Evolutionary conservation across 1,140 invertebrate genomes (phyloP), one percentile per base, ranked within the genome.

Genomic region (Cydia fagiglandana): DNA sequence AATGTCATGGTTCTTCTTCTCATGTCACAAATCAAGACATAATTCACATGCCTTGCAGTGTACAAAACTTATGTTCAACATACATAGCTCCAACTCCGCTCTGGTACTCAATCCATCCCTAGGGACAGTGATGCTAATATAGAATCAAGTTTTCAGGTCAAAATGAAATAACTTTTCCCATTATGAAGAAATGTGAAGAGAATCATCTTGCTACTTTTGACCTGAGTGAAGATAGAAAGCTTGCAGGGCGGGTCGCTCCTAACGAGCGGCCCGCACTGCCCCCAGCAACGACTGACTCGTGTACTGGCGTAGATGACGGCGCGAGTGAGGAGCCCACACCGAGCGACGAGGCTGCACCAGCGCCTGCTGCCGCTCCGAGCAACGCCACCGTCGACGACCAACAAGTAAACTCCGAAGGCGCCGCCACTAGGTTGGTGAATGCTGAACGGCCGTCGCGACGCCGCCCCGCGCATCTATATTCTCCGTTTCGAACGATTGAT

Each of bases 71-170:
- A 80, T 82, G 73, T 85, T 81, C 80, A 76, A 70, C 79, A 78
- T 86, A 84, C 81, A 82, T 79, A 81, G 80, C 79, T 80, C 80
- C 75, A 78, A 61, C 74, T 80, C 79, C 76, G 75, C 74, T 79
- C 80, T 84, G 78, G 83, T 82, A 74, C 83, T 83, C 81, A 82
- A 84, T 84, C 28, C 50, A 74, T n/a, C 73, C 47, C 75, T 85
- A 81, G 84, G 86, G 84, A 84, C 81, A 79, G 83, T 85, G 88
- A 85, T 93, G 89, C 88, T 93, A 93, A 93, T 93, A 82, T 90
- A 83, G 82, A 90, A 91, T 93, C 91, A 85, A 93, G 91, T 93
- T 93, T 93, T 93, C 91, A 93, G 91, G 91, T 93, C 85, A 89
- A 87, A 82, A 88, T 61, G 64, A 73, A 64, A 64, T 73, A 83